Evolutionary conservation across 2,797 vertebrate species (phyloP).

Genomic region (Spinibarbus caldwelli): DNA sequence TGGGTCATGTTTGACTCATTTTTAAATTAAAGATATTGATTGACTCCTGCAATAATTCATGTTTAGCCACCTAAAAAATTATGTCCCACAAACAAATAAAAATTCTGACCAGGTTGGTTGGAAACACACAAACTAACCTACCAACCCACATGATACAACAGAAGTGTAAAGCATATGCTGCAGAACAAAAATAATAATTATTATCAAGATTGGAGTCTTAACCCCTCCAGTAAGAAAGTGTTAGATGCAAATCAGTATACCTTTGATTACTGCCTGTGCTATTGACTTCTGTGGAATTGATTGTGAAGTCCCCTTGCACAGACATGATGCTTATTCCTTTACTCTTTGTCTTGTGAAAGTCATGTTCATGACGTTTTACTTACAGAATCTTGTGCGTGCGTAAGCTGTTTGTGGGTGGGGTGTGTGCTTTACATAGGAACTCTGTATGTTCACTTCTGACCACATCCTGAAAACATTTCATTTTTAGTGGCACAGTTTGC

Average conservation of each 20-base stretch:
- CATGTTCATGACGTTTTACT: background rate
- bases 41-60: background rate
- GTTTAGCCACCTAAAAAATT: background rate
- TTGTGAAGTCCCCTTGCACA: background rate
- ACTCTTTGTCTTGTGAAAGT: background rate
- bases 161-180: background rate
- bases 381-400: background rate
- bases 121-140: background rate
- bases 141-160: too few species aligned
- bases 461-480: slow-evolving; percentile 45
- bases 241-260: background rate
- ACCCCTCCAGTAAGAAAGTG: background rate
- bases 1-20: background rate
- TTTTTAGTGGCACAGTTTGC: background rate
- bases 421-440: slow-evolving; percentile 6
- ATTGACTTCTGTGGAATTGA: background rate
- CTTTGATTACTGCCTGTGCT: slow-evolving; percentile 7
- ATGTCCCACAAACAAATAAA: background rate
- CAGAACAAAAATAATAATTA: background rate
- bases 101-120: background rate
- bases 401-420: slow-evolving; percentile 2
- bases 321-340: slow-evolving; percentile 26
- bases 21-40: background rate
- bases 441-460: slow-evolving; percentile 18
- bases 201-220: background rate